These are phyloP conservation scores for Eustalomyia histrio DNA, from an alignment of 2,888 invertebrate genomes.

Conservation along the genomic window DNA sequence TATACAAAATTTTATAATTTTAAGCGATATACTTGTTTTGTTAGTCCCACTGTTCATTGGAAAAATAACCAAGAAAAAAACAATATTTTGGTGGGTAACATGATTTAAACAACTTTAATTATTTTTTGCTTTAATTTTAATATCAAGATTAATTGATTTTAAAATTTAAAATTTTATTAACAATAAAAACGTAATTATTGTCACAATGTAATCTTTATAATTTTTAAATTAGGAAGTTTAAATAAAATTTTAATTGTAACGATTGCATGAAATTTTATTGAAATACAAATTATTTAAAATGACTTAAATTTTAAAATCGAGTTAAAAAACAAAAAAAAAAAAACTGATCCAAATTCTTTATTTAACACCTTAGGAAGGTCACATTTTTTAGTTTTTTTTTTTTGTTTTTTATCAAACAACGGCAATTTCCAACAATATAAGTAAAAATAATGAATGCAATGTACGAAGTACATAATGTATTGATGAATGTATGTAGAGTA, in stretches of 20 bases:
- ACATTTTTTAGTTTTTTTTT: too few species aligned
- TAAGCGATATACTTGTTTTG: too few species aligned
- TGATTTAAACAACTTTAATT: not conserved
- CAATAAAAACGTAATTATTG: constrained; percentile 24
- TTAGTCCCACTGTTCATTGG: not conserved
- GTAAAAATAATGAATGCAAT: constrained; percentile 2
- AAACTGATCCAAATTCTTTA: constrained; percentile 1
- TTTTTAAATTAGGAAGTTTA: constrained; percentile 48
- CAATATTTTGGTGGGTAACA: not conserved
- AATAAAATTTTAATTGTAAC: constrained; percentile 4
- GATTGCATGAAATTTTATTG: constrained; percentile 20
- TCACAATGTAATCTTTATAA: constrained; percentile 14
- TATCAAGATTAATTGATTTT: not conserved
- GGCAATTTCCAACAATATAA: not conserved
- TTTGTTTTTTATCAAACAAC: too few species aligned
- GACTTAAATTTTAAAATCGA: not conserved
- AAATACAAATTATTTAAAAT: constrained; percentile 13
- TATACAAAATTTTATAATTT: too few species aligned
- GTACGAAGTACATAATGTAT: not conserved
- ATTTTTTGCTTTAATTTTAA: not conserved
- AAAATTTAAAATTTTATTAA: not conserved
- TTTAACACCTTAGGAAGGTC: not conserved
- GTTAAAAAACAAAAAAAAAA: not conserved
- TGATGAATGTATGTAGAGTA: not conserved
- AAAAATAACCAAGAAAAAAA: not conserved